These are phyloP conservation scores for Cephalopholis sonnerati DNA, from an alignment of 2,113 vertebrate genomes.

Conservation along the genomic window DNA sequence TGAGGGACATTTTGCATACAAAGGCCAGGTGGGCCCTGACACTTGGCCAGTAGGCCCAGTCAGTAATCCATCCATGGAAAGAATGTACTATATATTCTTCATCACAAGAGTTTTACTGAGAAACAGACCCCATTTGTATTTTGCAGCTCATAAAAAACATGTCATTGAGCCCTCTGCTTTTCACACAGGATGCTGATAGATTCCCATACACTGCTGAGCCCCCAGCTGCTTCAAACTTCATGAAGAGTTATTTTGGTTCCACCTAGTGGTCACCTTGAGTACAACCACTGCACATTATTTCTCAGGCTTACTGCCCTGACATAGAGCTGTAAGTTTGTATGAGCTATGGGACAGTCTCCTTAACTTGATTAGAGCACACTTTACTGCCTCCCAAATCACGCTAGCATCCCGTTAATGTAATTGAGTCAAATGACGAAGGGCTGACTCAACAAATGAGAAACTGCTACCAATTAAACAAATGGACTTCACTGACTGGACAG, in stretches of 20 bases:
- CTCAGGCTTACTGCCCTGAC: not conserved
- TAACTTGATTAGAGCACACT: conserved; percentile 66
- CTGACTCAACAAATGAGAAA: conserved; percentile 72
- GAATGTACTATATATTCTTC: not conserved
- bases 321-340: conserved; percentile 29
- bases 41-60: too few relatives aligned
- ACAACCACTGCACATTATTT: conserved; percentile 10
- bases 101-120: not conserved
- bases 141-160: not conserved
- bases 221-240: not conserved
- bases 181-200: not conserved
- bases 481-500: conserved; percentile 48
- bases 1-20: too few relatives aligned
- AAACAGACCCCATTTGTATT: not conserved
- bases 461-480: conserved; percentile 79
- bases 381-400: conserved; percentile 69
- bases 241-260: conserved; percentile 43
- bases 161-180: not conserved
- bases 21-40: too few relatives aligned
- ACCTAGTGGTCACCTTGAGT: conserved; percentile 58
- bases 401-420: conserved; percentile 74
- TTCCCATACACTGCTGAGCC: not conserved
- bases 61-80: not conserved
- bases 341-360: conserved; percentile 46
- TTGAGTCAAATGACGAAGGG: conserved; percentile 63